Percentiles rank a stretch among this genome's conserved stretches.
phyloP scores from a whole-genome alignment of 1,140 invertebrate species.

The Sitophilus oryzae region DNA sequence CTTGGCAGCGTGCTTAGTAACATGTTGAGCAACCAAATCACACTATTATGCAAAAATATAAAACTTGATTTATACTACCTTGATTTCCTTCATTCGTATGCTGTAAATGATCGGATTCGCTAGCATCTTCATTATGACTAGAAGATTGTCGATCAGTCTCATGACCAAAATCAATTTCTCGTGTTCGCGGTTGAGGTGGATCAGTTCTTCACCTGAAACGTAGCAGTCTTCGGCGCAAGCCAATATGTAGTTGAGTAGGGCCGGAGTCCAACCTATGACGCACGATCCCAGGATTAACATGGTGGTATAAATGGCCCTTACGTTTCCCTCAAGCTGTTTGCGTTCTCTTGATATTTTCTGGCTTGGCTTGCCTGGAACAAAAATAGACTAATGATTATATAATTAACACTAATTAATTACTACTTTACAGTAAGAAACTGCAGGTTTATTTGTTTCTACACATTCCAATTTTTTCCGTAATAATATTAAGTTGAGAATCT shows the following conservation, averaged over 20 bases:
- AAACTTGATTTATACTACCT: constrained; percentile 39
- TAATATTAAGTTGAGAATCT: too few relatives aligned
- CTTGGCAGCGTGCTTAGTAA: too few relatives aligned
- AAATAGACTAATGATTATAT: not conserved
- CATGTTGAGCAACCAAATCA: too few relatives aligned
- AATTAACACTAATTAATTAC: too few relatives aligned
- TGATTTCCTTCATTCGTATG: constrained; percentile 59
- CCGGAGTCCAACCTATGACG: constrained; percentile 60
- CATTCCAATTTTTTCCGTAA: too few relatives aligned
- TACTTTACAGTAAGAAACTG: too few relatives aligned
- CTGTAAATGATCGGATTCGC: constrained; percentile 67
- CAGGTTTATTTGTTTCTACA: too few relatives aligned
- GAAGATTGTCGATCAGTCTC: constrained; percentile 42
- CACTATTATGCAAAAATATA: not conserved
- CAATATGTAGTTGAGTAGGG: constrained; percentile 49
- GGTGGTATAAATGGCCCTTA: constrained; percentile 62
- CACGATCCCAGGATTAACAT: constrained; percentile 63
- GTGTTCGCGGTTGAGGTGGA: constrained; percentile 29
- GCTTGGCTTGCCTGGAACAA: constrained; percentile 18
- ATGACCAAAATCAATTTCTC: constrained; percentile 30
- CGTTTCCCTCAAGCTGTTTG: constrained; percentile 47
- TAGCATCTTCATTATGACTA: constrained; percentile 59
- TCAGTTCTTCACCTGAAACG: constrained; percentile 27
- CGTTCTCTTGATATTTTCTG: constrained; percentile 31
- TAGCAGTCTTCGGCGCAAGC: constrained; percentile 51